A percentile compares a stretch with the other conserved stretches of the same genome.
phyloP scores from a whole-genome alignment of 2,113 vertebrate genomes.

The Platichthys flesus region DNA sequence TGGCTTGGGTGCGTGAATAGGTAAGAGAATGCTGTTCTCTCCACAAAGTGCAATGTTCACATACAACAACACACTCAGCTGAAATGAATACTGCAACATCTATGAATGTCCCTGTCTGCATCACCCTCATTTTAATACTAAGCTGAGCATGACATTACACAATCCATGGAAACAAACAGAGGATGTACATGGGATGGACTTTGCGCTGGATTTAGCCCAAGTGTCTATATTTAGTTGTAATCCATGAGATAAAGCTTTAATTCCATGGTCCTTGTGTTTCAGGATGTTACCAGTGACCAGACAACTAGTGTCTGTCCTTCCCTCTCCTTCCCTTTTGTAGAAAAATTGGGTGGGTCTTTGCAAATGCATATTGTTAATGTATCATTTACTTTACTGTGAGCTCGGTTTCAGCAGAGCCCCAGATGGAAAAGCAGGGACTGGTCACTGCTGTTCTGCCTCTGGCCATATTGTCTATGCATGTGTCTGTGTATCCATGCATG shows the following conservation, averaged over 20 bases:
- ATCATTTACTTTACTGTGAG: constrained; percentile 13
- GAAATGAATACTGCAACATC: background rate
- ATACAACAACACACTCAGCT: background rate
- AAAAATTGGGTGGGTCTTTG: constrained; percentile 6
- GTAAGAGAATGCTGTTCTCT: constrained; percentile 25
- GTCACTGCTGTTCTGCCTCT: constrained; percentile 4
- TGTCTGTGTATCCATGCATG: constrained; percentile 41
- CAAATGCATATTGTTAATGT: constrained; percentile 6
- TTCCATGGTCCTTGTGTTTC: constrained; percentile 67
- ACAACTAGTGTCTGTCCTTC: constrained; percentile 51
- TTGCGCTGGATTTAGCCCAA: constrained; percentile 78
- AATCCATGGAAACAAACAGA: constrained; percentile 70
- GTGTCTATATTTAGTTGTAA: constrained; percentile 84
- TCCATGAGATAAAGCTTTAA: constrained; percentile 81
- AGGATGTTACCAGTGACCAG: constrained; percentile 58
- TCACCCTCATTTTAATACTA: constrained; percentile 56
- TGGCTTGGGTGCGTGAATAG: background rate
- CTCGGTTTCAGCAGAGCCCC: background rate
- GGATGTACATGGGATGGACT: constrained; percentile 71
- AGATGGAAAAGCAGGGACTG: constrained; percentile 36
- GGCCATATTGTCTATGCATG: constrained; percentile 24
- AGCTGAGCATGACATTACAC: constrained; percentile 56
- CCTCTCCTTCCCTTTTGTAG: background rate
- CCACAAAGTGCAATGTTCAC: constrained; percentile 1
- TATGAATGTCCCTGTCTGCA: constrained; percentile 25